Conservation (phyloP, 2,797 vertebrate genomes). For the Chelonia mydas region DNA sequence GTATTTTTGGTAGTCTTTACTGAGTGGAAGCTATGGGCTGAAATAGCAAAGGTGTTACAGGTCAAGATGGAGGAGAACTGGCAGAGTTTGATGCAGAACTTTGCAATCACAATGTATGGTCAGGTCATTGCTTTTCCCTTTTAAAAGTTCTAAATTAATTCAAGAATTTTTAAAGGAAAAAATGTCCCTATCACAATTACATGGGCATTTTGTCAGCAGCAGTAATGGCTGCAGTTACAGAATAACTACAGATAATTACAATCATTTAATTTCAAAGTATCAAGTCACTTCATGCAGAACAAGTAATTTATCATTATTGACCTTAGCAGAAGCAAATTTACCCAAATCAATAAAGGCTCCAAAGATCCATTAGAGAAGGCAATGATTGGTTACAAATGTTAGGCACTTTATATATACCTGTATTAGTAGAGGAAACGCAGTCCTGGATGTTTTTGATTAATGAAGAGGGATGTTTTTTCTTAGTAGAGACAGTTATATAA, state of each 20-base stretch:
- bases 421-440: conserved; percentile 64
- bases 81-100: not conserved
- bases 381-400: conserved; percentile 74
- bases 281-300: conserved; percentile 76
- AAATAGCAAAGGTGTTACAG: not conserved
- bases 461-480: conserved; percentile 59
- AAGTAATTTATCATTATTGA: conserved; percentile 80
- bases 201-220: conserved; percentile 65
- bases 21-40: not conserved
- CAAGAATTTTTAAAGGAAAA: conserved; percentile 53
- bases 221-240: conserved; percentile 75
- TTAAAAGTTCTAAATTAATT: conserved; percentile 33
- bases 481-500: conserved; percentile 59
- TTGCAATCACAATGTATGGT: not conserved
- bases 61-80: not conserved
- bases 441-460: conserved; percentile 70
- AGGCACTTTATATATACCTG: conserved; percentile 55
- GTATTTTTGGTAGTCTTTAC: not conserved
- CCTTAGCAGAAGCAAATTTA: conserved; percentile 78
- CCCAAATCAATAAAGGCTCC: conserved; percentile 77
- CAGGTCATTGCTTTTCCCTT: not conserved
- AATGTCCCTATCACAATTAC: conserved; percentile 39
- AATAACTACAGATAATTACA: conserved; percentile 77
- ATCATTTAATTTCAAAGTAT: conserved; percentile 75
- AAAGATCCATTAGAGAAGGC: conserved; percentile 72